These are phyloP conservation scores for Gadus chalcogrammus DNA, from an alignment of 2,113 vertebrate species.

Conservation along the genomic window DNA sequence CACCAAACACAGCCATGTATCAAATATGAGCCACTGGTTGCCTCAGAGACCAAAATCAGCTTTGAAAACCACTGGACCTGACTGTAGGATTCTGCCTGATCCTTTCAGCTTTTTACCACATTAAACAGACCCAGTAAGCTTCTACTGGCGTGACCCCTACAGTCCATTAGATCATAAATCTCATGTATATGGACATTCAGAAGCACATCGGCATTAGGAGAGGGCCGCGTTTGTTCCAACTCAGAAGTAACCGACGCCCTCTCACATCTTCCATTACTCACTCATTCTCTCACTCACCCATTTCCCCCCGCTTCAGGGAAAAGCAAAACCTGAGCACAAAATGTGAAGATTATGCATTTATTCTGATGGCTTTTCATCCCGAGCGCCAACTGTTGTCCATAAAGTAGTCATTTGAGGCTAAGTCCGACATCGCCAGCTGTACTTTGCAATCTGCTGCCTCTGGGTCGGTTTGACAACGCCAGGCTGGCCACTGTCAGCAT, in stretches of 20 bases:
- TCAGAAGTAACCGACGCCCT: neutral
- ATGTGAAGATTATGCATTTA: neutral
- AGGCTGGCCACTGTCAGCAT: conserved; percentile 29
- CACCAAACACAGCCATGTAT: too few relatives aligned
- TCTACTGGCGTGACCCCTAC: too few relatives aligned
- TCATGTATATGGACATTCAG: too few relatives aligned
- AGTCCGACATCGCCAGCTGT: conserved; percentile 37
- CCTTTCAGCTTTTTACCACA: too few relatives aligned
- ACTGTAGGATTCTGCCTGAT: too few relatives aligned
- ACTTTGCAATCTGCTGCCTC: conserved; percentile 23
- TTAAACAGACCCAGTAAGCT: too few relatives aligned
- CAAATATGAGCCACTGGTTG: too few relatives aligned
- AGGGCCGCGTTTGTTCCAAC: neutral
- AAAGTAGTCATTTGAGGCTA: conserved; percentile 24
- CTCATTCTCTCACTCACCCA: neutral
- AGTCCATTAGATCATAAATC: too few relatives aligned
- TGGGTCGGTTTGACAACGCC: conserved; percentile 10
- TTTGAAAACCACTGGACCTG: too few relatives aligned
- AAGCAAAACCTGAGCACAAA: neutral
- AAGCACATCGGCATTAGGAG: too few relatives aligned
- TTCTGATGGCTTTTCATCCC: conserved; percentile 1
- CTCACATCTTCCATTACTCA: too few relatives aligned
- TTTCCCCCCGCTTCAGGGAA: neutral
- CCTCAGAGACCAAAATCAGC: too few relatives aligned
- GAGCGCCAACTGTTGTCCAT: conserved; percentile 6